Evolutionary conservation across 2,888 invertebrate species (phyloP).

Genomic region (Cryptus viduatorius): DNA sequence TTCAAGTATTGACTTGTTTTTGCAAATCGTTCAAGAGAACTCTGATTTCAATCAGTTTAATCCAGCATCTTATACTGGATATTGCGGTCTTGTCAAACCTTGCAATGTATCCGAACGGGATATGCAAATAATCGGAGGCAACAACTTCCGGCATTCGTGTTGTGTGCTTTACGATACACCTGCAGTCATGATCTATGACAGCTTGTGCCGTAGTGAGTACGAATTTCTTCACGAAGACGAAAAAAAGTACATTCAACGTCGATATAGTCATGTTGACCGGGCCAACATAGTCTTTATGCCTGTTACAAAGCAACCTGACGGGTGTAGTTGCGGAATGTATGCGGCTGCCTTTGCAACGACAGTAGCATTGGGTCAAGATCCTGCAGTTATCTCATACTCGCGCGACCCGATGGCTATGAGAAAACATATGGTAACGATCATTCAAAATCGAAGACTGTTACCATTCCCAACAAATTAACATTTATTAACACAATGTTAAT

Average conservation of each 20-base stretch:
- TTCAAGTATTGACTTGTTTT: conserved; percentile 27
- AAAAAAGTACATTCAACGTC: conserved; percentile 20
- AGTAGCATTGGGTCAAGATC: conserved; percentile 46
- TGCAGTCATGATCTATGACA: conserved; percentile 30
- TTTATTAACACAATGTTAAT: too few relatives aligned
- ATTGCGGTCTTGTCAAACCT: conserved; percentile 2
- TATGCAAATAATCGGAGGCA: conserved; percentile 63
- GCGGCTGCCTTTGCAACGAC: conserved; percentile 58
- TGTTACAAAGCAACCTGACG: conserved; percentile 44
- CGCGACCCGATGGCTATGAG: conserved; percentile 30
- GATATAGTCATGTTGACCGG: conserved; percentile 25
- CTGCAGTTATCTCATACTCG: conserved; percentile 13
- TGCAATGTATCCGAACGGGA: conserved; percentile 24
- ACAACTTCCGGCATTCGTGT: conserved; percentile 50
- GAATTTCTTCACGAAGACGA: conserved; percentile 22
- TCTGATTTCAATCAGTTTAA: not conserved
- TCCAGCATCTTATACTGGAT: conserved; percentile 10
- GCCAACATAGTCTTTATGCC: not conserved
- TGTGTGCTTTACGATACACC: conserved; percentile 42
- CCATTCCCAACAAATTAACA: conserved; percentile 26
- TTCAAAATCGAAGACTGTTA: conserved; percentile 18
- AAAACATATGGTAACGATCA: conserved; percentile 32
- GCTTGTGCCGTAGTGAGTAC: conserved; percentile 29
- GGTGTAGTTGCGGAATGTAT: conserved; percentile 52
- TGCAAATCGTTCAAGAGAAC: conserved; percentile 30